Evolutionary conservation across 2,797 vertebrate species (phyloP), one percentile per base, ranked within the genome.

Genomic region (Coregonus sp.): DNA sequence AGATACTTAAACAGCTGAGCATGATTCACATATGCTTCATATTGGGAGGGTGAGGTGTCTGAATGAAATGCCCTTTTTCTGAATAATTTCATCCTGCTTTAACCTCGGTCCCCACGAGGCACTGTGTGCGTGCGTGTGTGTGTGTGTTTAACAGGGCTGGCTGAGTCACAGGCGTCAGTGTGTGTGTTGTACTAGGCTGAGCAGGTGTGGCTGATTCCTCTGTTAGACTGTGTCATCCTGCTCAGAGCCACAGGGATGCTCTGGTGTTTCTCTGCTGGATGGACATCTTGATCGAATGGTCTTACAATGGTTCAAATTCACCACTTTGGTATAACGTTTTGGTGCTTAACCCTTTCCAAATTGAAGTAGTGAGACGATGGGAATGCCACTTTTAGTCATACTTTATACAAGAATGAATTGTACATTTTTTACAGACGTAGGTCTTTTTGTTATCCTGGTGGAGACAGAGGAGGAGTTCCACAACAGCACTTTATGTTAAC

Each of bases 1-100:
- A 37, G 67, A 74, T 74, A 70, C 73, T 74, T 74, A 70, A 77
- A 73, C 31, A 50, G 29, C 37, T 29, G 31, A 74, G 75, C 47
- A 74, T 80, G 74, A 80, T 72, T 74, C 56, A 68, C 73, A 81
- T 25, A 71, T 68, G 59, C 72, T 69, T 67, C 68, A 29, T 47
- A 68, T 61, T 72, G 59, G 54, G 75, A 74, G 59, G 59, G 20
- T 63, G 2, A 25, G 59, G 59, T 63, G 59, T 7, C n/a, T 14
- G 72, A 33, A 66, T 74, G 70, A 81, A 71, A 35, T 11, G 67
- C 63, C 37, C 68, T 51, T 51, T 77, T 14, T 66, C 63, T 67
- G 40, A 71, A 75, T 75, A 52, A 66, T 77, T 80, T 77, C 78
- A 75, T 79, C 81, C 47, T 51, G 9, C 14, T 33, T 33, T 54